A percentile compares a stretch with the other conserved stretches of the same genome.
These are phyloP conservation scores for Lycodopsis pacificus DNA, from an alignment of 2,797 vertebrate species.

Conservation along the genomic window DNA sequence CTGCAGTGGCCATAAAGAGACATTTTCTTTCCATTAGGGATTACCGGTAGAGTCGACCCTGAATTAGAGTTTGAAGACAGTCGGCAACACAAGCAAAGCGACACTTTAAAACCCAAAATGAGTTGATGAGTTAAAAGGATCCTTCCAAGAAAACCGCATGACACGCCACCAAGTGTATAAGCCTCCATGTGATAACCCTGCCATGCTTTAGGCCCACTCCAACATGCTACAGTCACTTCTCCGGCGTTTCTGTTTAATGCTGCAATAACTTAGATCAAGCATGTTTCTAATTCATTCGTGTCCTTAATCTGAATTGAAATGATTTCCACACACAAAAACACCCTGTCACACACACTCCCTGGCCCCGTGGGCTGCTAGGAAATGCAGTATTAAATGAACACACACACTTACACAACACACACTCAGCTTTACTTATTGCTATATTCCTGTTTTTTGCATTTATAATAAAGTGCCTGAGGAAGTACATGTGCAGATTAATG, in stretches of 20 bases:
- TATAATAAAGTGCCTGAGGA: constrained; percentile 65
- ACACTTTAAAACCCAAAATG: constrained; percentile 43
- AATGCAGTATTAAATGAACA: constrained; percentile 29
- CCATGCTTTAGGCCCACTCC: constrained; percentile 20
- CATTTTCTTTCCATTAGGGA: constrained; percentile 35
- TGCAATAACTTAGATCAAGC: constrained; percentile 16
- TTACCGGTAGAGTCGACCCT: constrained; percentile 59
- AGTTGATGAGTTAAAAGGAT: constrained; percentile 42
- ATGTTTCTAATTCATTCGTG: constrained; percentile 11
- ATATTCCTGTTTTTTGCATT: constrained; percentile 57
- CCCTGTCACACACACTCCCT: constrained; percentile 5
- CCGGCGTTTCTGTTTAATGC: constrained; percentile 24
- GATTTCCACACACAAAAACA: constrained; percentile 20
- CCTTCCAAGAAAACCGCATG: constrained; percentile 63
- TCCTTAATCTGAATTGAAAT: constrained; percentile 36
- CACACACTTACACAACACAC: constrained; percentile 33
- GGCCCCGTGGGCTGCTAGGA: constrained; percentile 21
- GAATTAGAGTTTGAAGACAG: constrained; percentile 49
- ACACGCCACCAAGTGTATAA: constrained; percentile 43
- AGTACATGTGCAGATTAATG: constrained; percentile 68
- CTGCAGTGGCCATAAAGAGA: constrained; percentile 7
- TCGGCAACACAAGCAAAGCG: constrained; percentile 30
- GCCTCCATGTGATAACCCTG: constrained; percentile 39
- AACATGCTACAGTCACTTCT: constrained; percentile 11
- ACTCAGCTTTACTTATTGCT: constrained; percentile 28